Percentiles rank a stretch among this genome's conserved stretches.
phyloP scores from a whole-genome alignment of 2,888 invertebrate species.

The Sinelater perroti region DNA sequence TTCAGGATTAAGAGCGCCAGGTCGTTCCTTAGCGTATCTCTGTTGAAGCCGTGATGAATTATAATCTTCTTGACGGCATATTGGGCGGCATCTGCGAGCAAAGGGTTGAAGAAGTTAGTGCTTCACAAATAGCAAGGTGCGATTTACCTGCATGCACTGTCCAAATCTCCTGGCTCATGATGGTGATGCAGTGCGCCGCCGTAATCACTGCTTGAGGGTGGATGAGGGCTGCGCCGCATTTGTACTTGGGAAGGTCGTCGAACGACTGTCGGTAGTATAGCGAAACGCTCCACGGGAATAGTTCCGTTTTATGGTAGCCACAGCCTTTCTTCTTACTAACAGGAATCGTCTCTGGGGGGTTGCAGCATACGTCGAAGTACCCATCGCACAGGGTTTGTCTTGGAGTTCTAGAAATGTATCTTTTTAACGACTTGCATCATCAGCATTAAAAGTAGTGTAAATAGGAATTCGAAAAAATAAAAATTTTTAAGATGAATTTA shows the following conservation, averaged over 20 bases:
- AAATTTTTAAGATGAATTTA: too few species aligned
- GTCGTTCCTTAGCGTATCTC: constrained; percentile 74
- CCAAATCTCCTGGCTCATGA: constrained; percentile 43
- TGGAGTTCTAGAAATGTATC: too few species aligned
- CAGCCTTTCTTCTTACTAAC: constrained; percentile 62
- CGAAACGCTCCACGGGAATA: constrained; percentile 83
- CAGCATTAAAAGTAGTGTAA: too few species aligned
- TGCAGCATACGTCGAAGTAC: constrained; percentile 65
- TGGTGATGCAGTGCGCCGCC: constrained; percentile 71
- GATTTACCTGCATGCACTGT: constrained; percentile 39
- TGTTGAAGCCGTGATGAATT: constrained; percentile 67
- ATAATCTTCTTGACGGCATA: constrained; percentile 64
- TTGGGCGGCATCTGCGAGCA: too few species aligned
- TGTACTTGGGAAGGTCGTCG: constrained; percentile 62
- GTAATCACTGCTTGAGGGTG: constrained; percentile 75
- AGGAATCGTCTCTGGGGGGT: constrained; percentile 45
- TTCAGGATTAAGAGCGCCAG: constrained; percentile 72
- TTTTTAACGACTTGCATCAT: too few species aligned
- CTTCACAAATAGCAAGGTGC: too few species aligned
- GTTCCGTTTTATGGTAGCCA: constrained; percentile 74
- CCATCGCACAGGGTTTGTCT: too few species aligned
- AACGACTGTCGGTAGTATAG: constrained; percentile 65
- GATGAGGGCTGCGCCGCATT: constrained; percentile 80
- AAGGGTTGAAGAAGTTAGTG: too few species aligned
- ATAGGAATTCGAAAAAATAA: too few species aligned